Base-by-base conservation (phyloP, 2,888 invertebrate species). In the Diaphora mendica region DNA sequence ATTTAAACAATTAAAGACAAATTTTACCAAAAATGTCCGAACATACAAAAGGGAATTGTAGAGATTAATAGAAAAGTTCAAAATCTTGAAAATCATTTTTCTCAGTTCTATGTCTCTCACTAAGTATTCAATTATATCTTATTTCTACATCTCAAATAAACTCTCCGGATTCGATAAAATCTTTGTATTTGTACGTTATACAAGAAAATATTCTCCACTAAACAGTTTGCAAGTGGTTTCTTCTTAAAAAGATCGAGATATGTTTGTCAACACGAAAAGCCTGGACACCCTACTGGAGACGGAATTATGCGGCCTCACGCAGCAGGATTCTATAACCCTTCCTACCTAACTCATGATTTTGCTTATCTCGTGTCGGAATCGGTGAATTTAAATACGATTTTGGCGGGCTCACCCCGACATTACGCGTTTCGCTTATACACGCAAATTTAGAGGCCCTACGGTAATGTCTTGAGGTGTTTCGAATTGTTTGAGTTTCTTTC, bases 291-390 rank as follows among this genome's bases (percentile, higher is more conserved):
- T 85, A 86, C 85, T 85, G 90, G 86, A 90, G 87, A 83, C 88
- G 88, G 90, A 92, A 95, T 95, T 95, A 95, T 95, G 95, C 95
- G 91, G 90, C 91, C 91, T 93, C 95, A 95, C 95, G 95, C 91
- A 87, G 90, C 89, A 88, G 89, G 89, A 93, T 92, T 93, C 92
- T 92, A 92, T 92, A 93, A 94, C 94, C 95, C 94, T 92, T 91
- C 91, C 91, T 88, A 92, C 90, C 91, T 92, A 92, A 92, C 91
- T 93, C 94, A 93, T 94, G 95, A 94, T 95, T 95, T 93, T 91
- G 93, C 94, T 94, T 95, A 95, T 95, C 95, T 92, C 85, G 87
- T 89, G 89, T 89, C 87, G 90, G 87, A 88, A 95, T 94, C 94
- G 90, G 85, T 89, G 92, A 94, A 94, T 94, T 94, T 95, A 93